Percentiles rank a stretch among this genome's conserved stretches.
Conservation (phyloP, 2,113 vertebrate genomes). For the Ailuropoda melanoleuca region DNA sequence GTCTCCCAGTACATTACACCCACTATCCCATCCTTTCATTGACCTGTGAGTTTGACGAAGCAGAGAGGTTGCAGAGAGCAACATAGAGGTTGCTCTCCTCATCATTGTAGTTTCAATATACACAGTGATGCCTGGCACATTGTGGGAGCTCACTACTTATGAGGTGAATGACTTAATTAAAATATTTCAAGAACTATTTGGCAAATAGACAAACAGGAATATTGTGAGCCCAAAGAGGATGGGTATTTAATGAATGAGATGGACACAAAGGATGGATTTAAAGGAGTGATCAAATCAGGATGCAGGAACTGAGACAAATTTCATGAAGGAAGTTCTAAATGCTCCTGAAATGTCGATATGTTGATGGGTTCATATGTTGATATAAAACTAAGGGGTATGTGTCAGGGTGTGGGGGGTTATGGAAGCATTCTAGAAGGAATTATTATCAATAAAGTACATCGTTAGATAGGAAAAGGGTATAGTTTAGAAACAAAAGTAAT, state of each 20-base stretch:
- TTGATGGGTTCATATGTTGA: no score
- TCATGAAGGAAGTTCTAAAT: background rate
- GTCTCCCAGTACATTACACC: fast-evolving
- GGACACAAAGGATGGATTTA: background rate
- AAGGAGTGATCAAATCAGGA: background rate
- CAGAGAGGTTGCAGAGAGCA: background rate
- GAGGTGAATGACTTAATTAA: background rate
- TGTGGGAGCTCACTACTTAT: background rate
- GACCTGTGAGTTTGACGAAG: background rate
- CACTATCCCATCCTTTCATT: background rate
- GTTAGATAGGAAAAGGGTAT: background rate
- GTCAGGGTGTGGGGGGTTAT: fast-evolving
- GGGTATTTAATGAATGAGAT: background rate
- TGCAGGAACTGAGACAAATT: background rate
- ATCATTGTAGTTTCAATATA: background rate
- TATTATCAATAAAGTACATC: background rate
- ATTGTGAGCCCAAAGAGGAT: background rate
- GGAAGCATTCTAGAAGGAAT: background rate
- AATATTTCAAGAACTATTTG: background rate
- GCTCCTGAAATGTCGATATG: background rate
- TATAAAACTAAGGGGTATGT: background rate
- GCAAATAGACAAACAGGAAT: background rate
- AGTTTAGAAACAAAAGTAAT: background rate
- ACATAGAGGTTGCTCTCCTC: background rate
- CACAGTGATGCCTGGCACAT: background rate